Percentiles rank a stretch among this genome's conserved stretches.
Evolutionary conservation across 2,113 vertebrate genomes (phyloP).

Genomic region (Alosa alosa): DNA sequence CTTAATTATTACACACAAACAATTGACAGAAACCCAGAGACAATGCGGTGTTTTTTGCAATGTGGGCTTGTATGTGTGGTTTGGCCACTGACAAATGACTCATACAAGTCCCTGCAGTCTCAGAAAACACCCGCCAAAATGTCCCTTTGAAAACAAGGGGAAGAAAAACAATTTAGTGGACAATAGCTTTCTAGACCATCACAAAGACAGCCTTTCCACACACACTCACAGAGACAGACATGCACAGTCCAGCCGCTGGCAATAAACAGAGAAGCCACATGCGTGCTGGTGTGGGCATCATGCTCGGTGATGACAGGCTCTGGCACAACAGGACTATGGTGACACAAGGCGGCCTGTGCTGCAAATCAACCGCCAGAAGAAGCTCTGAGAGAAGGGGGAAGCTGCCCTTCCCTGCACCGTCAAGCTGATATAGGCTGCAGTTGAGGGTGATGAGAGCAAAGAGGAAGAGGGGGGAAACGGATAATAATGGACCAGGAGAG

Average conservation of each 20-base stretch:
- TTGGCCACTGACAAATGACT: not conserved
- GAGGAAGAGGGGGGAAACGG: too few relatives aligned
- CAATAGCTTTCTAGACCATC: not conserved
- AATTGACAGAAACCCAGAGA: not conserved
- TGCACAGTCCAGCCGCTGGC: not conserved
- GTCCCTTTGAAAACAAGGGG: not conserved
- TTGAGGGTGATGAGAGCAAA: not conserved
- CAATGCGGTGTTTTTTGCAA: not conserved
- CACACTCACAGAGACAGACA: not conserved
- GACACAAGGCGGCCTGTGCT: not conserved
- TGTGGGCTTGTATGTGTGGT: not conserved
- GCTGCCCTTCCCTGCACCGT: not conserved
- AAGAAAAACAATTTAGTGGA: not conserved
- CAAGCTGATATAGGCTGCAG: not conserved
- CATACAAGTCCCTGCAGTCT: not conserved
- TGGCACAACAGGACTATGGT: not conserved
- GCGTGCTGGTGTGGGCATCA: not conserved
- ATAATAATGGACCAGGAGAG: not conserved
- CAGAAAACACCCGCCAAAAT: not conserved
- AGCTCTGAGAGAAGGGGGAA: not conserved
- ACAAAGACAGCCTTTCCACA: not conserved
- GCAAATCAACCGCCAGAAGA: not conserved
- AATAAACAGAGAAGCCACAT: not conserved
- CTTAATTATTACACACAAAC: not conserved
- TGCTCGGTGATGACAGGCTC: not conserved